Evolutionary conservation across 2,888 invertebrate genomes (phyloP).

Genomic region (Caenorhabditis sp.): DNA sequence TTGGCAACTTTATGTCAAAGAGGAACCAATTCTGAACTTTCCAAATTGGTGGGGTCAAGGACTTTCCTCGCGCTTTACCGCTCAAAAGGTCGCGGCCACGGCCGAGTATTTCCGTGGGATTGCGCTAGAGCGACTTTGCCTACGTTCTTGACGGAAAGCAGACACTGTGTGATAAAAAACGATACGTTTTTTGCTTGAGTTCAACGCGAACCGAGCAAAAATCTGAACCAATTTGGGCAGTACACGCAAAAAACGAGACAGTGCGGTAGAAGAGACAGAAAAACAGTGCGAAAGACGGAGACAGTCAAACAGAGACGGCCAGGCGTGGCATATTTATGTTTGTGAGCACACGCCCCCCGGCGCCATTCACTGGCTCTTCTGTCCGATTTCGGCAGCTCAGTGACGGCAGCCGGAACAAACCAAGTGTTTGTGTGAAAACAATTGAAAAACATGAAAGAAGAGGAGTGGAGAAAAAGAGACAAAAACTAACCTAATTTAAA

Average conservation of each 20-base stretch:
- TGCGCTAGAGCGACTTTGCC: too few species aligned
- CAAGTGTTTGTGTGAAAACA: constrained; percentile 15
- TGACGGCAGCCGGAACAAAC: constrained; percentile 2
- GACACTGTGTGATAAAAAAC: too few species aligned
- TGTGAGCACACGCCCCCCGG: background rate
- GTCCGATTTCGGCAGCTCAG: constrained; percentile 2
- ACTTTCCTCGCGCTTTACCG: too few species aligned
- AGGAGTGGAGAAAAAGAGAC: constrained; percentile 6
- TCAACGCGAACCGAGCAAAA: too few species aligned
- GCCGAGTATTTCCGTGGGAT: too few species aligned
- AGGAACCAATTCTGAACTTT: too few species aligned
- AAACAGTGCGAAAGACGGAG: constrained; percentile 2
- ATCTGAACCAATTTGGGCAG: too few species aligned
- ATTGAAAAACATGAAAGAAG: constrained; percentile 16
- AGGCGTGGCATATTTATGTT: constrained; percentile 2
- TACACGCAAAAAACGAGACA: background rate
- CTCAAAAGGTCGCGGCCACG: too few species aligned
- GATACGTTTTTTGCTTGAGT: too few species aligned
- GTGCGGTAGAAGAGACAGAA: background rate
- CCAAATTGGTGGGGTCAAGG: too few species aligned
- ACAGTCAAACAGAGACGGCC: constrained; percentile 7
- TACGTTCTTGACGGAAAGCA: too few species aligned
- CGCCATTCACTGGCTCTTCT: background rate
- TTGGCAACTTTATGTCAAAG: too few species aligned
- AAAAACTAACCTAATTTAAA: constrained; percentile 32